Conservation (phyloP, 2,113 vertebrate species). For the Phrynosoma blainvillii region DNA sequence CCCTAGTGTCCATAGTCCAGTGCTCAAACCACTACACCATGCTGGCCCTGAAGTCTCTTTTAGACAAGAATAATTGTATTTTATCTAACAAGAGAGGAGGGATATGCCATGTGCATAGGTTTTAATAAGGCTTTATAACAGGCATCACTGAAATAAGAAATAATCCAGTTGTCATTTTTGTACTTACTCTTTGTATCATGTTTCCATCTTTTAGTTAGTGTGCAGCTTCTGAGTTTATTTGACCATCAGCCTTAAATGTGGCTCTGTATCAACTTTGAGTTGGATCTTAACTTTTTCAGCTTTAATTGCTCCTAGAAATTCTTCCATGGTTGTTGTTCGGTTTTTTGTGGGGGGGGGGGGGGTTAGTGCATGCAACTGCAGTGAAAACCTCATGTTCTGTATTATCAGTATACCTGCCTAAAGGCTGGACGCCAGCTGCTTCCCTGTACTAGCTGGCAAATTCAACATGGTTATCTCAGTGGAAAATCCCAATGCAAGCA, state of each 20-base stretch:
- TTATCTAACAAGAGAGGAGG: too few species aligned
- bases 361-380: background rate
- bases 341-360: too few species aligned
- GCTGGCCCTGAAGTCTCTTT: too few species aligned
- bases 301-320: background rate
- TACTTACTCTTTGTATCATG: background rate
- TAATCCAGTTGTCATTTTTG: too few species aligned
- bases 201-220: background rate
- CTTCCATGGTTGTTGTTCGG: background rate
- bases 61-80: too few species aligned
- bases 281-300: background rate
- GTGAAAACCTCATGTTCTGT: background rate
- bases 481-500: background rate
- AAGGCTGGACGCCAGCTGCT: background rate
- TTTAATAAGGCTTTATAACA: too few species aligned
- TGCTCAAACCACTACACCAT: too few species aligned
- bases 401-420: background rate
- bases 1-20: too few species aligned
- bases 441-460: background rate
- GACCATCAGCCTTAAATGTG: background rate
- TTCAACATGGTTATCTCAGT: background rate
- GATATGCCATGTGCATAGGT: too few species aligned
- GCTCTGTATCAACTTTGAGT: background rate
- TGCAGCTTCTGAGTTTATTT: background rate
- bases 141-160: too few species aligned